Evolutionary conservation across 2,888 invertebrate genomes (phyloP), one percentile per base, ranked within the genome.

Genomic region (Buathra laborator): DNA sequence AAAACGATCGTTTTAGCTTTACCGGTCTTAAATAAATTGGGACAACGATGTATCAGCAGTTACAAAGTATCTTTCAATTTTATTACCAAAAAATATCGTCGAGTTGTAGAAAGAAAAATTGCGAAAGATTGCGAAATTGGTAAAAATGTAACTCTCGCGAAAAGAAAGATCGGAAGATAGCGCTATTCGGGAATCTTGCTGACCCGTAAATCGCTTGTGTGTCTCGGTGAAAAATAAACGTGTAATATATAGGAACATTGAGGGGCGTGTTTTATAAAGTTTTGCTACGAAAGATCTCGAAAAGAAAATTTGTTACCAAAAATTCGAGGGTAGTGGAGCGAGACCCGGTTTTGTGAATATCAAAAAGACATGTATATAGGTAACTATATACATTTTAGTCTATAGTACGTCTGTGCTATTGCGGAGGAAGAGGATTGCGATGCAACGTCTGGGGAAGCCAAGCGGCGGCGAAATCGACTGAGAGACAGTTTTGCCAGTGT

Each of bases 261-360:
- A 85, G 3, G 71, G 53, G 53, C 77, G 83, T 74, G 71, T 80
- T 77, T 62, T 14, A 29, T 66, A 68, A 77, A 71, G 43, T 84
- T 81, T 46, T 46, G 16, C 0, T 59, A 51, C 67, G 51, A 77
- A 1, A 29, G 62, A 7, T 0, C 9, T 12, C n/a, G 32, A 24
- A 10, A 24, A n/a, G 74, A 37, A 32, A 37, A 77, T 77, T 84
- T 59, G 67, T 48, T 64, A 81, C 72, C 32, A 51, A 84, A 68
- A 77, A 84, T 81, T 84, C 78, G 74, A 70, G 84, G 74, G 74
- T 68, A 84, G 77, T 84, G 44, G 77, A 70, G 81, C 81, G 66
- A 56, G 72, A 80, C 72, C 62, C 77, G 67, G 68, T 74, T 81
- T 48, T 24, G 7, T 44, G 46, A 77, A 84, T 62, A 56, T 37